Evolutionary conservation across 2,888 invertebrate species (phyloP).

Genomic region (Neoascia interrupta): DNA sequence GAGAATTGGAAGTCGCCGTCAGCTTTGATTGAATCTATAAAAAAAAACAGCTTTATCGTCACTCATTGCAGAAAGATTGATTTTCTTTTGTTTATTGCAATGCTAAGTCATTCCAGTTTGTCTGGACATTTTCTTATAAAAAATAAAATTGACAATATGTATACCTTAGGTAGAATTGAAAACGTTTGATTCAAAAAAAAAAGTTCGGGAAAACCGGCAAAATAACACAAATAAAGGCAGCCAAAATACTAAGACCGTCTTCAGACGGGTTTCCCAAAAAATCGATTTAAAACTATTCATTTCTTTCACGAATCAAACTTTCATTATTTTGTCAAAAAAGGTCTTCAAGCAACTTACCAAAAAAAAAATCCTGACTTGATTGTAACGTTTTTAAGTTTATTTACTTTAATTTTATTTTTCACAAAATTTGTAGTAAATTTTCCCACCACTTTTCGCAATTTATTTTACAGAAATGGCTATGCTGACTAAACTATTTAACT

Average conservation of each 20-base stretch:
- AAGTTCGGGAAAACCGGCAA: background rate
- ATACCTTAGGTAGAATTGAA: background rate
- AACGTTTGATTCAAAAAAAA: background rate
- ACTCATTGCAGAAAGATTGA: slow-evolving; percentile 7
- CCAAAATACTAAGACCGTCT: background rate
- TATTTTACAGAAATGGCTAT: background rate
- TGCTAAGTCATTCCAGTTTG: background rate
- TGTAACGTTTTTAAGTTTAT: background rate
- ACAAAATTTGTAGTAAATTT: too few species aligned
- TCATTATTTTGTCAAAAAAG: background rate
- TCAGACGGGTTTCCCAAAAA: background rate
- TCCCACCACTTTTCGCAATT: background rate
- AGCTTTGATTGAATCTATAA: background rate
- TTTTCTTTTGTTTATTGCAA: slow-evolving; percentile 21
- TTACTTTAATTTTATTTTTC: too few species aligned
- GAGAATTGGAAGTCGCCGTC: background rate
- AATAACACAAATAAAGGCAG: background rate
- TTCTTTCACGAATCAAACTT: background rate
- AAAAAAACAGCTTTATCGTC: background rate
- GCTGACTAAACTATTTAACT: background rate
- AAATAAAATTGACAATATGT: background rate
- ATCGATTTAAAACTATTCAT: background rate
- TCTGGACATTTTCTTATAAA: background rate
- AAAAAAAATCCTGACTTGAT: background rate
- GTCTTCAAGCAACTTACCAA: background rate